Base-by-base conservation (phyloP, 2,888 invertebrate species). In the Petrolisthes manimaculis region DNA sequence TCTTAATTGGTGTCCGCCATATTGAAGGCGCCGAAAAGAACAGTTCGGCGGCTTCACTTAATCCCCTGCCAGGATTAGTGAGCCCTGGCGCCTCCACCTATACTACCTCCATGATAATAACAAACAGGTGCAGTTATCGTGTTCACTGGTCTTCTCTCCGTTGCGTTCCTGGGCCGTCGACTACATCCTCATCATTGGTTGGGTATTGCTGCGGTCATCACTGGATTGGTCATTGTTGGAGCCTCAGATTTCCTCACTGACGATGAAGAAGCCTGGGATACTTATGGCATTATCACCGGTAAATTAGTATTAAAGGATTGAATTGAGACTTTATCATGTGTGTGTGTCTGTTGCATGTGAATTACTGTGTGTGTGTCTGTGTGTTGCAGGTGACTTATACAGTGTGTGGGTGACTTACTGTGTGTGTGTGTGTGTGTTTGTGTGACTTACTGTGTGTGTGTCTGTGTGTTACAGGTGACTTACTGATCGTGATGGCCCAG, bases 71-170 rank as follows among this genome's bases (percentile, higher is more conserved):
- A 5, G 18, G 74, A 9, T 71, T 71, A 5, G n/a, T n/a, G n/a
- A n/a, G n/a, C n/a, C n/a, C n/a, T n/a, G n/a, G n/a, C n/a, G n/a
- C n/a, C n/a, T n/a, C n/a, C n/a, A n/a, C n/a, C n/a, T n/a, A n/a
- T n/a, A n/a, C n/a, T n/a, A n/a, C 37, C 37, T 37, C 1, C 37
- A 37, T 37, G 37, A 37, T 37, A 37, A 37, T 37, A 37, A 37
- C 92, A 95, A n/a, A 54, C 92, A 95, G 96, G 96, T 83, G 95
- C 97, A 84, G 96, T 97, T 8, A 97, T 98, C 88, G 94, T 98
- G 54, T 98, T 98, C 93, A 97, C 97, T 55, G 98, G 97, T 0
- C 93, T 98, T 5, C 94, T 98, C 8, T 97, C 97, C n/a, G 95
- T 96, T 89, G 95, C 95, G 9, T 97, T 97, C 93, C 94, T 98